These are phyloP conservation scores for Echiichthys vipera DNA, from an alignment of 2,797 vertebrate genomes.

Conservation along the genomic window DNA sequence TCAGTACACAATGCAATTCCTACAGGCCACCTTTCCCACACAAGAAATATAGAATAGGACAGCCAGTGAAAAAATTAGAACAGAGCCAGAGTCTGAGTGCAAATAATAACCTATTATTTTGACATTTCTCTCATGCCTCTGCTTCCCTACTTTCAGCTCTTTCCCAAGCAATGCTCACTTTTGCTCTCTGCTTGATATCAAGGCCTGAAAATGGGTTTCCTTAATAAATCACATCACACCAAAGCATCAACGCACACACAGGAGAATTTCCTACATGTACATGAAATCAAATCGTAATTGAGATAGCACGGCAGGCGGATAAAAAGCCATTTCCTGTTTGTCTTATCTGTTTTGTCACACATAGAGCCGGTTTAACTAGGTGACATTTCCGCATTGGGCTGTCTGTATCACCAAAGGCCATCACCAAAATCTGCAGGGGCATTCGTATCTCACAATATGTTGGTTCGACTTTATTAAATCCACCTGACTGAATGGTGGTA, in stretches of 20 bases:
- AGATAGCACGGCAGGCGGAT: conserved; percentile 68
- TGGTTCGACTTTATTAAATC: conserved; percentile 71
- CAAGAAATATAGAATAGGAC: conserved; percentile 36
- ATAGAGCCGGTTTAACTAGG: conserved; percentile 77
- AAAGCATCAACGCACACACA: background rate
- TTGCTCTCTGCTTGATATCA: conserved; percentile 23
- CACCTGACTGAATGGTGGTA: conserved; percentile 21
- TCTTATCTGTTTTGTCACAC: conserved; percentile 75
- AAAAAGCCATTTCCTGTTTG: conserved; percentile 82
- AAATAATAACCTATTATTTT: conserved; percentile 67
- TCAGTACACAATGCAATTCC: conserved; percentile 55
- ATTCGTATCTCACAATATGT: conserved; percentile 63
- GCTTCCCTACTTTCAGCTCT: conserved; percentile 13
- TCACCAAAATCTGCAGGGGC: conserved; percentile 61
- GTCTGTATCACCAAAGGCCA: conserved; percentile 72
- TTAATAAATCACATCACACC: background rate
- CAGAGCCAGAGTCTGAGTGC: conserved; percentile 30
- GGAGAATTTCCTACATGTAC: conserved; percentile 19
- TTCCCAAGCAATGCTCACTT: background rate
- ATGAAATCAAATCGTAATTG: conserved; percentile 75
- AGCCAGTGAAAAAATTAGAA: conserved; percentile 42
- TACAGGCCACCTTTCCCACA: conserved; percentile 43
- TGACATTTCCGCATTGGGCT: conserved; percentile 64
- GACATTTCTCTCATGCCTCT: conserved; percentile 52
- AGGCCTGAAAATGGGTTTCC: conserved; percentile 36